These are phyloP conservation scores for Mythimna pallens DNA, from an alignment of 2,888 invertebrate genomes.

Conservation along the genomic window DNA sequence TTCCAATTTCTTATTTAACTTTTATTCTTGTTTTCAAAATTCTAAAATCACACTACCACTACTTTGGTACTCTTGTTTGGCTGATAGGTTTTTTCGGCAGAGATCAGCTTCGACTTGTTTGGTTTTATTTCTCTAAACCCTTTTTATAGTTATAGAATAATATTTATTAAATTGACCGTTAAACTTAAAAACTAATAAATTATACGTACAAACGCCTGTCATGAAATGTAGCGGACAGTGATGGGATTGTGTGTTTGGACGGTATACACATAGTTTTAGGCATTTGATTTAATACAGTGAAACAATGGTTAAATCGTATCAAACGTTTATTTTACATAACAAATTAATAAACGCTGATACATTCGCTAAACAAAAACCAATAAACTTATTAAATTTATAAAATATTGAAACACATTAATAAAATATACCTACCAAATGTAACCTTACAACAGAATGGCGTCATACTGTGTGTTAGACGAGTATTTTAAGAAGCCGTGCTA, in stretches of 20 bases:
- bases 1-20: too few species aligned
- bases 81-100: too few species aligned
- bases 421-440: slow-evolving; percentile 12
- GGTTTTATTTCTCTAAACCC: too few species aligned
- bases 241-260: neutral
- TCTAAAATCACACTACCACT: too few species aligned
- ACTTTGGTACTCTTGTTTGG: too few species aligned
- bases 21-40: too few species aligned
- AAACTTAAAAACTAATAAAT: too few species aligned
- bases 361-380: slow-evolving; percentile 30
- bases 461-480: neutral
- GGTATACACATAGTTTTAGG: neutral
- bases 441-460: slow-evolving; percentile 7
- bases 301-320: slow-evolving; percentile 22
- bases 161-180: too few species aligned
- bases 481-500: slow-evolving; percentile 4
- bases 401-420: slow-evolving; percentile 18
- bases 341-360: slow-evolving; percentile 41
- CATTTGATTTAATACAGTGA: slow-evolving; percentile 7
- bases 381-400: slow-evolving; percentile 19
- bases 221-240: neutral
- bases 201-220: neutral
- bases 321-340: slow-evolving; percentile 53
- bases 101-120: too few species aligned
- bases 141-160: too few species aligned